Percentiles rank a stretch among this genome's conserved stretches.
phyloP scores from a whole-genome alignment of 2,888 invertebrate species.

The Drosophila neonasuta region DNA sequence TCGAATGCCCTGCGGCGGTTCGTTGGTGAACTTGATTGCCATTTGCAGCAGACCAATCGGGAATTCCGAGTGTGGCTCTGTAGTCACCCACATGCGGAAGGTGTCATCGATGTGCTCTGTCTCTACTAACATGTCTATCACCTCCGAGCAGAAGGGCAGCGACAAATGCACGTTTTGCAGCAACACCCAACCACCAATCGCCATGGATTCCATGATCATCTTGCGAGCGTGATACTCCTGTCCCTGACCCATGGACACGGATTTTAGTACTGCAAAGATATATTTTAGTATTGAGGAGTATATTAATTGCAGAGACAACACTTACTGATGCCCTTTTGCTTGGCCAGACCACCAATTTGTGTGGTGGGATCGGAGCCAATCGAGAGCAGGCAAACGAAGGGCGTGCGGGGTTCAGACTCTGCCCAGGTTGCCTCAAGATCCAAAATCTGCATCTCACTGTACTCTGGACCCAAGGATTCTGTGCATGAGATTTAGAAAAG shows the following conservation, averaged over 20 bases:
- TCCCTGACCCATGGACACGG: constrained; percentile 99
- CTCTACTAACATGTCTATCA: constrained; percentile 93
- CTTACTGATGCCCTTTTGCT: constrained; percentile 92
- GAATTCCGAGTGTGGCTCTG: constrained; percentile 96
- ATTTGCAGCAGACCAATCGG: constrained; percentile 94
- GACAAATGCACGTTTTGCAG: constrained; percentile 98
- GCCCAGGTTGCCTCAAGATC: constrained; percentile 95
- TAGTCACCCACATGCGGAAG: constrained; percentile 96
- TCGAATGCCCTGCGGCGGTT: constrained; percentile 97
- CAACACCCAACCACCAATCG: constrained; percentile 94
- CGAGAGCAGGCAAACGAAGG: constrained; percentile 95
- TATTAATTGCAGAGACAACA: background rate
- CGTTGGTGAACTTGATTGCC: constrained; percentile 98
- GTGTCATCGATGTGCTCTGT: constrained; percentile 91
- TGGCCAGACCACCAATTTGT: constrained; percentile 93
- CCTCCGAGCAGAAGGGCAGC: constrained; percentile 95
- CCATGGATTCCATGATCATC: constrained; percentile 91
- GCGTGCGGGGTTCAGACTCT: constrained; percentile 94
- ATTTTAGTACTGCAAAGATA: constrained; percentile 85
- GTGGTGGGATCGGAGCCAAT: constrained; percentile 98
- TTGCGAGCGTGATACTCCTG: constrained; percentile 93
- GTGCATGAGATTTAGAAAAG: background rate
- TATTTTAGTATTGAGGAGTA: background rate
- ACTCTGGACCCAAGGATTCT: constrained; percentile 93
- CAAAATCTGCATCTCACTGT: constrained; percentile 95